Base-by-base conservation (phyloP, 2,888 invertebrate genomes). In the Abscondita cerata region DNA sequence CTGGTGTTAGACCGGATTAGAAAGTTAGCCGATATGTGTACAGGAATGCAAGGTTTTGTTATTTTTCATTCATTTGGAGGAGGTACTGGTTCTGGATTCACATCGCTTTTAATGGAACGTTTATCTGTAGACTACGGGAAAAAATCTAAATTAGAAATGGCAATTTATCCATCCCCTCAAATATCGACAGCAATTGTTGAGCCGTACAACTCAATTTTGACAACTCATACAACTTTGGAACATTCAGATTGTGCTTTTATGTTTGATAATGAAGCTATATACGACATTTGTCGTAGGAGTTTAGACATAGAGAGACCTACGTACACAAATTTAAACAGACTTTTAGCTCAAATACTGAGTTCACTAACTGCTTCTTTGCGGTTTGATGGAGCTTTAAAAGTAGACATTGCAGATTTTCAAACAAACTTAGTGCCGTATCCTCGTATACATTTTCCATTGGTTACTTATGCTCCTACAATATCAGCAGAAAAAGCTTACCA, bases 31-130 rank as follows among this genome's bases (percentile, higher is more conserved):
- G 86, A 86, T 67, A 83, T 83, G 76, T 87, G 87, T 74, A 81
- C 82, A 20, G 85, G 85, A 6, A 83, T 80, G 0, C 82, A 83
- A 69, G 87, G 87, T 36, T 52, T 58, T 46, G 15, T 51, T 11
- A 13, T 58, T 11, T 52, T 52, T 34, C 93, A 93, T 77, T 91
- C 91, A n/a, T 89, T 93, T 60, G 91, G 87, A 66, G 90, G 87
- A 36, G 92, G 92, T 50, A 93, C 91, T 16, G 93, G 92, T 36
- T 92, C 90, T 0, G 93, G 93, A 1, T 92, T 93, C 78, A 90
- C 92, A 0, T 91, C 92, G 1, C 82, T 93, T 50, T 83, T 93
- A 15, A 91, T 92, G 90, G 91, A 93, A 78, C 84, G 89, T 38
- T 82, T 93, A 2, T 87, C 89, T n/a, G 18, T 47, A 1, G 48